Percentiles rank a stretch among this genome's conserved stretches.
phyloP scores from a whole-genome alignment of 2,888 invertebrate genomes.

The Myopa tessellatipennis region DNA sequence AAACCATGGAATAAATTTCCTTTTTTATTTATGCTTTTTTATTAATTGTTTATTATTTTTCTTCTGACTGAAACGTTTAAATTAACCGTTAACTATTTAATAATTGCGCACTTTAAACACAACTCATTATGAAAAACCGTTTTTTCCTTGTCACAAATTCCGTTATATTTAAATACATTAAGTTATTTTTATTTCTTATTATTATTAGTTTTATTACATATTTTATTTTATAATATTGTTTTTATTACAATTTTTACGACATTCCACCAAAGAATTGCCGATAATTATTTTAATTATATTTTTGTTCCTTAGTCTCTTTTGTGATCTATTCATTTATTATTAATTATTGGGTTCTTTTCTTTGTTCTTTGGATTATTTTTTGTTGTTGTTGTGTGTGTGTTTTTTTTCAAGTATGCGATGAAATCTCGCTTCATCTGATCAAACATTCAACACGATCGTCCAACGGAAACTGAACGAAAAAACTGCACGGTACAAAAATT shows the following conservation, averaged over 20 bases:
- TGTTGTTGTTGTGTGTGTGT: neutral
- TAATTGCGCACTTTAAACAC: neutral
- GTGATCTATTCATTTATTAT: neutral
- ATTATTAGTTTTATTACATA: too few relatives aligned
- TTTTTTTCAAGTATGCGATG: conserved; percentile 1
- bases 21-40: neutral
- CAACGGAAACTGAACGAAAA: conserved; percentile 36
- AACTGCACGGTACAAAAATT: neutral
- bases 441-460: conserved; percentile 30
- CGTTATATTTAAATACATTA: conserved; percentile 9
- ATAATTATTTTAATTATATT: conserved; percentile 14
- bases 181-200: conserved; percentile 7
- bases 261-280: conserved; percentile 30
- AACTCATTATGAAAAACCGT: neutral
- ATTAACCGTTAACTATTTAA: too few relatives aligned
- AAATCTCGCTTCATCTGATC: conserved; percentile 1
- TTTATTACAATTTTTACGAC: neutral
- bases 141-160: neutral
- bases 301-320: neutral
- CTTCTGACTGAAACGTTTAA: too few relatives aligned
- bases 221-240: neutral
- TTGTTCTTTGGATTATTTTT: neutral
- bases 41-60: too few relatives aligned
- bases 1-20: neutral
- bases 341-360: neutral